Evolutionary conservation across 1,140 invertebrate species (phyloP).

Genomic region (Caenorhabditis latens): DNA sequence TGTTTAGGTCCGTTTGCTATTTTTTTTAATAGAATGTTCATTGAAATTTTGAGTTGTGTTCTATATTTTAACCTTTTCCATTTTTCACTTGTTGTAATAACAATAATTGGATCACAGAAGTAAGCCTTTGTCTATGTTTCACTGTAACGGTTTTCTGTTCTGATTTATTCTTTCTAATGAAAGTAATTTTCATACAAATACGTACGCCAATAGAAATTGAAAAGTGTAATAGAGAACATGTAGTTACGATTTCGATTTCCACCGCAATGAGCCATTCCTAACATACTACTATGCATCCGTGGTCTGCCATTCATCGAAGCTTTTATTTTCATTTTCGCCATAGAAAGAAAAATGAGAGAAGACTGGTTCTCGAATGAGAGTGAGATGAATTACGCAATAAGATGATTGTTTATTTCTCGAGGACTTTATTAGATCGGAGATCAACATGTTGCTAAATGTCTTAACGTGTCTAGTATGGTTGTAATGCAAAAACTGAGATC

Average conservation of each 20-base stretch:
- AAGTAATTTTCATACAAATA: no score
- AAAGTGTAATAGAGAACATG: neutral
- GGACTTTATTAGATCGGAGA: conserved; percentile 1
- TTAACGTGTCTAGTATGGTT: neutral
- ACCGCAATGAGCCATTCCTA: conserved; percentile 36
- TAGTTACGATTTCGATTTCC: neutral
- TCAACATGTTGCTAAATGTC: neutral
- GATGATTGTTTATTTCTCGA: conserved; percentile 29
- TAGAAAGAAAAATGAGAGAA: neutral
- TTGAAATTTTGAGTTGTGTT: no score
- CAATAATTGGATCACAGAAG: no score
- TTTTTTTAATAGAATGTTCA: no score
- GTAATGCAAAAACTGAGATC: neutral
- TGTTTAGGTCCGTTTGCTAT: no score
- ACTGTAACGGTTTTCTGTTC: no score
- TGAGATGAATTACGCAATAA: conserved; percentile 47
- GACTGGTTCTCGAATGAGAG: conserved; percentile 39
- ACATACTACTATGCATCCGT: neutral
- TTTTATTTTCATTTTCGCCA: conserved; percentile 8
- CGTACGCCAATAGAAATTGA: no score
- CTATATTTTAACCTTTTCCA: no score
- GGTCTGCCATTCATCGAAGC: neutral
- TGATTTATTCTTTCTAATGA: no score
- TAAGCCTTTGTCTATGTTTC: no score
- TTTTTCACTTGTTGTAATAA: no score